Evolutionary conservation across 2,113 vertebrate species (phyloP).

Genomic region (Cryptomyrus ogoouensis): DNA sequence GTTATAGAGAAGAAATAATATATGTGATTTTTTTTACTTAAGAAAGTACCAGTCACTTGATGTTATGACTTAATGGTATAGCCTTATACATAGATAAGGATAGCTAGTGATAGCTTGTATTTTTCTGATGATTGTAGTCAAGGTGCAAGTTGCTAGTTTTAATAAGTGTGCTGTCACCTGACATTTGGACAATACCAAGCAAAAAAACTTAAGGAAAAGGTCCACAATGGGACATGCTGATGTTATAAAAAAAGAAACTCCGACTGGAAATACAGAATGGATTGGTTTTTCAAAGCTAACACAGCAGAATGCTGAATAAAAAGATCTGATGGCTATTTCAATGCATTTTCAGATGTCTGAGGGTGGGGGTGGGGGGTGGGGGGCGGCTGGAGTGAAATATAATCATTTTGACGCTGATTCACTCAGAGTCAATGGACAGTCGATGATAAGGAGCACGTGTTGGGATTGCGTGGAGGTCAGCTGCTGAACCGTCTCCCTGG

Average conservation of each 20-base stretch:
- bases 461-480: slow-evolving; percentile 7
- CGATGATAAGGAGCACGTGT: not conserved
- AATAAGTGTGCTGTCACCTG: not conserved
- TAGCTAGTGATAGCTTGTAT: not conserved
- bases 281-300: not conserved
- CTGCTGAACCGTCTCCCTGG: not conserved
- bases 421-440: not conserved
- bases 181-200: not conserved
- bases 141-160: not conserved
- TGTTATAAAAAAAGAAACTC: not conserved
- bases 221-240: not conserved
- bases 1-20: not conserved
- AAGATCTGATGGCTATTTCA: not conserved
- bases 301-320: slow-evolving; percentile 12
- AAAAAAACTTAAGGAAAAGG: not conserved
- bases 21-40: not conserved
- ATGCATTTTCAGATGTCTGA: not conserved
- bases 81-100: not conserved
- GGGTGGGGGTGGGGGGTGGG: not conserved
- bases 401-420: not conserved
- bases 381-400: not conserved
- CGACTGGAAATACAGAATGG: not conserved
- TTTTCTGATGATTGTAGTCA: not conserved
- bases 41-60: not conserved
- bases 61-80: not conserved